Base-by-base conservation (phyloP, 2,113 vertebrate genomes). In the Myotis yumanensis region DNA sequence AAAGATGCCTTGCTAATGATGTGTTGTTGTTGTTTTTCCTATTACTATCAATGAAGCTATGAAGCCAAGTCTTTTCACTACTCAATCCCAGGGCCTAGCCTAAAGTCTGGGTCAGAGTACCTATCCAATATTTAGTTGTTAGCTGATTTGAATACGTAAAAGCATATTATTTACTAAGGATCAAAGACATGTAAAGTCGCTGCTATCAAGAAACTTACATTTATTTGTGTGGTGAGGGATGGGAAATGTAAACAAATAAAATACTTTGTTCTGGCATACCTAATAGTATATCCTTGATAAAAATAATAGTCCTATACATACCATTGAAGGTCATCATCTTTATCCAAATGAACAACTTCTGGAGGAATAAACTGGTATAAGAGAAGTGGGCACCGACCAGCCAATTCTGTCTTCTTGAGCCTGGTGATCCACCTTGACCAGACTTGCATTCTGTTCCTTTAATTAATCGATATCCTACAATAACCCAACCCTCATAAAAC, bases 81-180 rank as follows among this genome's bases (percentile, higher is more conserved):
- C 25, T 28, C 22, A 12, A 57, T 48, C 14, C 22, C 22, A 62
- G 82, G 37, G 37, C 37, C 37, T 37, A 64, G 7, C 28, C 75
- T 51, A 59, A 5, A 59, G 51, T 35, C 71, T 69, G 22, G n/a
- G 40, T 86, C 54, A 82, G 11, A 77, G 17, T 68, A 20, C 22
- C 72, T 48, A 79, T 14, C 46, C 62, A 87, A 25, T 35, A 90
- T 79, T 51, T 59, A 71, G 40, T 71, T 82, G 35, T 62, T 51
- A 40, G 87, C 46, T 83, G n/a, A 95, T 87, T 88, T 92, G 16
- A 96, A 81, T 85, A 77, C 43, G 83, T 83, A 66, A 73, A 52
- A 75, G 10, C 28, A 40, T 75, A 79, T 43, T 48, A 43, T 87
- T 66, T 76, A 79, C 15, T 35, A 64, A 57, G 9, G n/a, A 77